These are phyloP conservation scores for Coenonympha glycerion DNA, from an alignment of 2,888 invertebrate genomes.

Conservation along the genomic window DNA sequence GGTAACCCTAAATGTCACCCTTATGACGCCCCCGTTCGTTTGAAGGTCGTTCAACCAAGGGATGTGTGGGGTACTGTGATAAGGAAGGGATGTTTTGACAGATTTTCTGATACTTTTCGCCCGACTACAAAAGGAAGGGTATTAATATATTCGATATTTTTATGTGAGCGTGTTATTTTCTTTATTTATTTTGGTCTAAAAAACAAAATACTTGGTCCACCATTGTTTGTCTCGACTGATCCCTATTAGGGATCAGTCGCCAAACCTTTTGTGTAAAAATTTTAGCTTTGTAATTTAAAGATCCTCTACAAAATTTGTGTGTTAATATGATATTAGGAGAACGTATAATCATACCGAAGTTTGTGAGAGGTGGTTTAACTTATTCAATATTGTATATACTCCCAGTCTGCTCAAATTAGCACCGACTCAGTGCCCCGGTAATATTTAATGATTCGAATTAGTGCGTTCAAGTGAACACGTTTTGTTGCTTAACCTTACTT, in stretches of 20 bases:
- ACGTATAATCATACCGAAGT: no score
- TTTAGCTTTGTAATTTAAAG: no score
- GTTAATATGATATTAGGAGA: no score
- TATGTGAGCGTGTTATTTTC: no score
- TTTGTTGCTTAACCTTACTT: neutral
- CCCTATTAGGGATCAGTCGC: no score
- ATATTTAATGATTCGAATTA: conserved; percentile 17
- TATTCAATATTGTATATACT: conserved; percentile 6
- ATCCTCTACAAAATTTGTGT: no score
- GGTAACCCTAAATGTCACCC: conserved; percentile 14
- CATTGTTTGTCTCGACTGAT: no score
- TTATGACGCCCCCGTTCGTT: conserved; percentile 21
- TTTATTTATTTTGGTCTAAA: no score
- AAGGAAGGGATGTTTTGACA: conserved; percentile 11
- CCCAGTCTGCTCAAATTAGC: conserved; percentile 1
- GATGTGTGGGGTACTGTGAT: conserved; percentile 19
- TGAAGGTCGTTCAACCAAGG: conserved; percentile 26
- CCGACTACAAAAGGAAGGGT: no score
- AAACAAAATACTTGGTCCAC: no score
- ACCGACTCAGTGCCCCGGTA: neutral
- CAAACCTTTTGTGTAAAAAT: no score
- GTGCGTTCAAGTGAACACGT: conserved; percentile 9
- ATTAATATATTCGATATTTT: no score
- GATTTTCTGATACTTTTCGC: neutral
- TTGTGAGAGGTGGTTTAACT: neutral